Evolutionary conservation across 2,797 vertebrate genomes (phyloP).

Genomic region (Labeo calbasu): DNA sequence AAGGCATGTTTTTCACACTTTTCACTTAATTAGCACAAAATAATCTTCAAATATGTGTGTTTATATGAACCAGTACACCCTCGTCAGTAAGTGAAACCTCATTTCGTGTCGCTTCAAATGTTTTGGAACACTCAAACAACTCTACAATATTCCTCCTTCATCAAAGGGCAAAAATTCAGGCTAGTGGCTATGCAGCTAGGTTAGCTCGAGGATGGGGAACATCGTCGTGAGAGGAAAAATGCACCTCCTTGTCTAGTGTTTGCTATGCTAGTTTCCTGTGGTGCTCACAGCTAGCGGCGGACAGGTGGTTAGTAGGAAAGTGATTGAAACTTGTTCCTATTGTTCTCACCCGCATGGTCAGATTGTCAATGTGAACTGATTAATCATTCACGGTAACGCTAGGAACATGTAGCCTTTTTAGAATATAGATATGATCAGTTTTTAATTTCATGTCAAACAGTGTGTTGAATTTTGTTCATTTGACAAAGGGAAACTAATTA

Average conservation of each 20-base stretch:
- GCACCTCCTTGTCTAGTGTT: not conserved
- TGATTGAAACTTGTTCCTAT: not conserved
- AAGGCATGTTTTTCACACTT: not conserved
- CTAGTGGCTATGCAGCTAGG: not conserved
- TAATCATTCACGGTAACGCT: not conserved
- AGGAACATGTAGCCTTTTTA: not conserved
- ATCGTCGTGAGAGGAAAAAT: not conserved
- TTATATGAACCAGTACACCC: not conserved
- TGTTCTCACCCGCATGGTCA: not conserved
- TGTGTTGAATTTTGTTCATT: not conserved
- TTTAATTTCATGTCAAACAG: not conserved
- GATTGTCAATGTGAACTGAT: not conserved
- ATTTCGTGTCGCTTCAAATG: not conserved
- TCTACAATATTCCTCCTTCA: slow-evolving; percentile 7
- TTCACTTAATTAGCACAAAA: not conserved
- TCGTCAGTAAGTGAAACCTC: not conserved
- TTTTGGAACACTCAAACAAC: slow-evolving; percentile 5
- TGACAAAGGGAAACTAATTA: not conserved
- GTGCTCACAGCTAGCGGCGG: not conserved
- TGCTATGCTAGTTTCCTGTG: not conserved
- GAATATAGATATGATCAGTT: not conserved
- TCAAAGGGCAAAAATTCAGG: slow-evolving; percentile 2
- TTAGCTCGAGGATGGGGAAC: not conserved
- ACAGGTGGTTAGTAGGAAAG: not conserved
- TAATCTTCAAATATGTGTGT: not conserved